Evolutionary conservation across 2,113 vertebrate genomes (phyloP).

Genomic region (Eulacestoma nigropectus): DNA sequence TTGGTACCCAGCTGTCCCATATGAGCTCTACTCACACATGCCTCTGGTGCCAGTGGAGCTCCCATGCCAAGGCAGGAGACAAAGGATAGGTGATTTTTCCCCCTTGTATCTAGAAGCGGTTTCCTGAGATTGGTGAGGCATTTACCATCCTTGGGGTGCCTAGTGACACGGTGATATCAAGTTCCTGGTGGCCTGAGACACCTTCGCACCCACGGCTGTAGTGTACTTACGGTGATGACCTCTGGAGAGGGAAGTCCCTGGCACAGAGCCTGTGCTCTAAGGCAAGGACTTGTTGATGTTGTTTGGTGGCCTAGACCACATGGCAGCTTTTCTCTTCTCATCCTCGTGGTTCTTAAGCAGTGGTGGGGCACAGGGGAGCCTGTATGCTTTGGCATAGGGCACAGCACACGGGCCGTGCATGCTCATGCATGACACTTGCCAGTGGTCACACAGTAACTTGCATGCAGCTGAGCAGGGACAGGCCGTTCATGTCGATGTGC

Average conservation of each 20-base stretch:
- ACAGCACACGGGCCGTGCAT: rapidly evolving
- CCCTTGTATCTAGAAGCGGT: neutral
- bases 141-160: neutral
- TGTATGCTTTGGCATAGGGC: neutral
- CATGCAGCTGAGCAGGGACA: neutral
- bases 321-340: neutral
- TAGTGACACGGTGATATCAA: neutral
- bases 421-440: rapidly evolving
- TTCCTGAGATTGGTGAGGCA: neutral
- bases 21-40: rapidly evolving
- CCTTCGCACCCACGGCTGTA: neutral
- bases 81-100: rapidly evolving
- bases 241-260: neutral
- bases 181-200: neutral
- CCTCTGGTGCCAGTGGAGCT: neutral
- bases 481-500: rapidly evolving
- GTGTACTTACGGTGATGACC: neutral
- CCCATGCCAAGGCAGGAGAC: no score
- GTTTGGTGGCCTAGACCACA: neutral
- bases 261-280: no score
- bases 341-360: neutral
- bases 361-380: neutral
- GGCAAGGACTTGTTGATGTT: neutral
- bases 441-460: rapidly evolving
- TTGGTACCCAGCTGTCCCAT: neutral